Base-by-base conservation (phyloP, 2,113 vertebrate species). In the Ochotona princeps region DNA sequence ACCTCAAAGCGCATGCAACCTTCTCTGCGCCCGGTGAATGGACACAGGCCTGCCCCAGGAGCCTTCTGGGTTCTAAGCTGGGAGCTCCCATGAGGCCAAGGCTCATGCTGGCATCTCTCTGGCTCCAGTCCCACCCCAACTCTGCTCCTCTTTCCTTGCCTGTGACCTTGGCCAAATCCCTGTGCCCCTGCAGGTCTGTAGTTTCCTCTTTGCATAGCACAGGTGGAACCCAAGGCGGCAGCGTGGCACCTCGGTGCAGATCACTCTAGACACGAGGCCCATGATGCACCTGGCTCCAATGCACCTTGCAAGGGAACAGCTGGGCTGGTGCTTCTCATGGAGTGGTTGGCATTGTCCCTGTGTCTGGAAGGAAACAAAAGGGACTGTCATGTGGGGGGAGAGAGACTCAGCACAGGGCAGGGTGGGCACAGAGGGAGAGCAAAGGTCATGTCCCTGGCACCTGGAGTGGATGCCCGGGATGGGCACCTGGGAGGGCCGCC, bases 201-300 rank as follows among this genome's bases (percentile, higher is more conserved):
- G 49, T 49, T 79, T 57, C 17, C 54, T 3, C 4, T 63, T 44
- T 30, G 32, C 47, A 14, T 28, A 35, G 6, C 0, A 7, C 8
- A n/a, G 54, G 26, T 47, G 30, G 2, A 47, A 32, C 26, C 11
- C 20, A 18, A 89, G 1, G 20, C 60, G 18, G 1, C 18, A 10
- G 6, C 44, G 2, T 4, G 11, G 30, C 0, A 21, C 10, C 23
- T 3, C 1, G 7, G 10, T 14, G 65, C 28, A 21, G 61, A 35
- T 1, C 5, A 0, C 2, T 3, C 0, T 51, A 28, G 18, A 9
- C 2, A 0, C 21, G 3, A 10, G 8, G 21, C 5, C 7, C 0
- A 0, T 6, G 0, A 0, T 1, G 9, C n/a, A 30, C 25, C 32
- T 4, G 7, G 69, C 0, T 0, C 32, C 9, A 3, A 0, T 32